These are phyloP conservation scores for Malthinus flaveolus DNA, from an alignment of 2,888 invertebrate genomes.

Conservation along the genomic window DNA sequence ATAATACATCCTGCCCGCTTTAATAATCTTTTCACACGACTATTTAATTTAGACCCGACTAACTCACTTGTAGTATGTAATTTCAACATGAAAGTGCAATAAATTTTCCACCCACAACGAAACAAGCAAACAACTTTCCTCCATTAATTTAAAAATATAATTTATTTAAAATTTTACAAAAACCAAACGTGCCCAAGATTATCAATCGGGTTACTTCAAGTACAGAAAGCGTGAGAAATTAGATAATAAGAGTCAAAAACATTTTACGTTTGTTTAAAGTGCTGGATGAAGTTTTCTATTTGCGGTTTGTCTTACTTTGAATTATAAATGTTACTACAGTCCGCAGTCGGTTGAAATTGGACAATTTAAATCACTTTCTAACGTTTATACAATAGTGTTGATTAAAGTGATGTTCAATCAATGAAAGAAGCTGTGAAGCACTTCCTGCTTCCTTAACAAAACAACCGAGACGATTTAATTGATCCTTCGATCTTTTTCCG, in stretches of 20 bases:
- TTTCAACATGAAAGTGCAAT: neutral
- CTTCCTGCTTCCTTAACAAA: no score
- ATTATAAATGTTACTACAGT: slow-evolving; percentile 1
- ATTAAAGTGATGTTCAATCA: no score
- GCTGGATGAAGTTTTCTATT: neutral
- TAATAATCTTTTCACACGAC: slow-evolving; percentile 18
- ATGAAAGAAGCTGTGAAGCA: no score
- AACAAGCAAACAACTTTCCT: no score
- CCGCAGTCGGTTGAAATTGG: neutral
- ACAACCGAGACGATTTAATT: no score
- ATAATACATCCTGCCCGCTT: slow-evolving; percentile 7
- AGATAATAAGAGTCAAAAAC: neutral
- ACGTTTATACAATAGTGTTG: neutral
- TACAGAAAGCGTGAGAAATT: slow-evolving; percentile 9
- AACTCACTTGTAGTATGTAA: neutral
- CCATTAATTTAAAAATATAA: neutral
- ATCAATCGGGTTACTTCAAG: neutral
- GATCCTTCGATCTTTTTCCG: no score
- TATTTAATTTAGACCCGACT: slow-evolving; percentile 18
- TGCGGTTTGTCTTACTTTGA: neutral
- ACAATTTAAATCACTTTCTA: slow-evolving; percentile 2
- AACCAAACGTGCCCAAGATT: neutral
- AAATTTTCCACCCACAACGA: neutral
- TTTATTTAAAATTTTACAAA: neutral
- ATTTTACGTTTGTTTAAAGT: neutral